These are phyloP conservation scores for Trichonephila inaurata DNA, from an alignment of 1,140 invertebrate species.

Conservation along the genomic window DNA sequence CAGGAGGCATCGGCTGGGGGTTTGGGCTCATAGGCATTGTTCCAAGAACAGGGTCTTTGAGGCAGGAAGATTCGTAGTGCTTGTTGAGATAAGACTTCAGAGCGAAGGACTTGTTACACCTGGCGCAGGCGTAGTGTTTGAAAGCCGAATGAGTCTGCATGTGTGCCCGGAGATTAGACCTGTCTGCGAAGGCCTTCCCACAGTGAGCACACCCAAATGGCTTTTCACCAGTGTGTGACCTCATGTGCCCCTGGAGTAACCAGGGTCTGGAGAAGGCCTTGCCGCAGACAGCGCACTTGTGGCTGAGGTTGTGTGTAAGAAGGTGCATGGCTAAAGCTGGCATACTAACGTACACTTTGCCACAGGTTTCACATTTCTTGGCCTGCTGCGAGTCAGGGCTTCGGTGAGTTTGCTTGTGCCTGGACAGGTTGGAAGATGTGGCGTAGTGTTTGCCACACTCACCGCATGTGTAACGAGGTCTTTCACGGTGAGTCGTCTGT, in stretches of 20 bases:
- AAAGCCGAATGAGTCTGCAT: conserved; percentile 99
- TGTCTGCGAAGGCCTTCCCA: conserved; percentile 98
- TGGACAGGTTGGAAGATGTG: conserved; percentile 95
- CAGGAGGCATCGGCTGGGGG: conserved; percentile 26
- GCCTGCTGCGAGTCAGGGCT: conserved; percentile 95
- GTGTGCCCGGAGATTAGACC: conserved; percentile 96
- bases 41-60: conserved; percentile 85
- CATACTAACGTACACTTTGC: conserved; percentile 98
- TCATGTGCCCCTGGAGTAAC: conserved; percentile 95
- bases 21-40: conserved; percentile 10
- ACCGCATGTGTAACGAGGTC: conserved; percentile 93
- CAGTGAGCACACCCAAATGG: conserved; percentile 99
- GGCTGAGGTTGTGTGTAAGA: conserved; percentile 89
- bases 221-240: conserved; percentile 99
- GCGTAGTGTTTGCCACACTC: conserved; percentile 98
- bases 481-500: conserved; percentile 80
- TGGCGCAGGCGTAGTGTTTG: conserved; percentile 96
- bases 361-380: conserved; percentile 95
- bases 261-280: conserved; percentile 98
- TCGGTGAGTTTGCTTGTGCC: conserved; percentile 98
- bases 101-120: conserved; percentile 98
- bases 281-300: conserved; percentile 92
- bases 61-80: conserved; percentile 97
- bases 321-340: conserved; percentile 98
- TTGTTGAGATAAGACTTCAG: conserved; percentile 99